Percentiles rank a stretch among this genome's conserved stretches.
phyloP scores from a whole-genome alignment of 2,888 invertebrate species.

The Chamaedrilus cognettii region DNA sequence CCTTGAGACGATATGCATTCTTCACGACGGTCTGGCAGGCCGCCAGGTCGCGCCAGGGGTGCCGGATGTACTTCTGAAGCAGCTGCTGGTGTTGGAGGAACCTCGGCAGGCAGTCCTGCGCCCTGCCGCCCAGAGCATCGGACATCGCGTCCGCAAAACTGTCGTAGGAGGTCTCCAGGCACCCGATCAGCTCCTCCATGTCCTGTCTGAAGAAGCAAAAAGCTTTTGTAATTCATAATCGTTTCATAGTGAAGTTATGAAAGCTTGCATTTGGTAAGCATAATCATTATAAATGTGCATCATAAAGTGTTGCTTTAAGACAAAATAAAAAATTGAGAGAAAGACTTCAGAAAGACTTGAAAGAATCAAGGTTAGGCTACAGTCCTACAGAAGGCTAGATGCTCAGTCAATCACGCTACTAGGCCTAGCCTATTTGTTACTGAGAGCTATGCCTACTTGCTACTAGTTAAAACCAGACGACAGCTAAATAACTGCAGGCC shows the following conservation, averaged over 20 bases:
- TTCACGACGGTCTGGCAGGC: conserved; percentile 57
- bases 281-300: neutral
- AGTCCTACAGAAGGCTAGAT: too few species aligned
- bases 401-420: too few species aligned
- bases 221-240: neutral
- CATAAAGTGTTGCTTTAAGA: neutral
- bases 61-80: conserved; percentile 44
- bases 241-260: neutral
- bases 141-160: conserved; percentile 44
- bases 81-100: conserved; percentile 45
- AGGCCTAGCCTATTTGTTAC: too few species aligned
- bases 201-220: conserved; percentile 13
- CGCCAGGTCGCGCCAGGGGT: conserved; percentile 54
- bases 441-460: too few species aligned
- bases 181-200: conserved; percentile 25
- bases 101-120: conserved; percentile 40
- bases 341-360: too few species aligned
- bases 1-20: conserved; percentile 44
- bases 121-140: conserved; percentile 41
- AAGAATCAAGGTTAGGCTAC: too few species aligned
- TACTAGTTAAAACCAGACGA: too few species aligned
- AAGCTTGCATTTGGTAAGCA: neutral
- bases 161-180: conserved; percentile 44
- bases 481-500: too few species aligned
- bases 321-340: too few species aligned